phyloP scores from a whole-genome alignment of 2,888 invertebrate genomes.

The Cosmia pyralina region DNA sequence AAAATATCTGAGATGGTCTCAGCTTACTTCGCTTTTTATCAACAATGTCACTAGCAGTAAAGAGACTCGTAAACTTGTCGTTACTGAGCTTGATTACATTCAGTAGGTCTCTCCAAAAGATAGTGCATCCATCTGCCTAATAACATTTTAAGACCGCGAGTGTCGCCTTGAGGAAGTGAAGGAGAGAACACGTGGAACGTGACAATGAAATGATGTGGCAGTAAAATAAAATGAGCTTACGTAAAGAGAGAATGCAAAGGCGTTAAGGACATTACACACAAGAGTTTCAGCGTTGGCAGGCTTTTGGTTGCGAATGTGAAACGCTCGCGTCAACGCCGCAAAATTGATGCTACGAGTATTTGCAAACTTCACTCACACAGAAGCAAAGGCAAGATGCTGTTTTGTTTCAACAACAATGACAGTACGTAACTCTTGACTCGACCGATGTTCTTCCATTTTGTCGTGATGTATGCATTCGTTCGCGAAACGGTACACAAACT shows the following conservation, averaged over 20 bases:
- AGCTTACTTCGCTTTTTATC: slow-evolving; percentile 24
- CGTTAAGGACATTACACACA: slow-evolving; percentile 11
- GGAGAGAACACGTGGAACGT: slow-evolving; percentile 35
- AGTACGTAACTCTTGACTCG: too few relatives aligned
- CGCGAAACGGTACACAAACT: slow-evolving; percentile 2
- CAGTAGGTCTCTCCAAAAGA: slow-evolving; percentile 43
- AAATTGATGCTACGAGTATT: slow-evolving; percentile 3
- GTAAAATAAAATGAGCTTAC: slow-evolving; percentile 45
- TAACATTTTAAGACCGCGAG: slow-evolving; percentile 50
- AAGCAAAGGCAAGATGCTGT: slow-evolving; percentile 8
- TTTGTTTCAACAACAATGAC: slow-evolving; percentile 18
- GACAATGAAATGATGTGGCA: slow-evolving; percentile 35
- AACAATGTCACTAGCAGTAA: slow-evolving; percentile 45
- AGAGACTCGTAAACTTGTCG: slow-evolving; percentile 50
- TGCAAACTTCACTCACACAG: neutral
- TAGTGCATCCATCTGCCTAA: slow-evolving; percentile 52
- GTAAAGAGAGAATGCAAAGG: slow-evolving; percentile 36
- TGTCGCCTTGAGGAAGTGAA: slow-evolving; percentile 16
- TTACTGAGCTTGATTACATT: slow-evolving; percentile 51
- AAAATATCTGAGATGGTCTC: slow-evolving; percentile 14
- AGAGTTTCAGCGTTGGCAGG: neutral
- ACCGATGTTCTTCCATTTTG: neutral
- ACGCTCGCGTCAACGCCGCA: neutral
- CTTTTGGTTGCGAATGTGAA: neutral
- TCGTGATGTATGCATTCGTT: slow-evolving; percentile 2